Conservation (phyloP, 37 sponge, comb jelly and placozoan genomes). For the Chondrosia reniformis region DNA sequence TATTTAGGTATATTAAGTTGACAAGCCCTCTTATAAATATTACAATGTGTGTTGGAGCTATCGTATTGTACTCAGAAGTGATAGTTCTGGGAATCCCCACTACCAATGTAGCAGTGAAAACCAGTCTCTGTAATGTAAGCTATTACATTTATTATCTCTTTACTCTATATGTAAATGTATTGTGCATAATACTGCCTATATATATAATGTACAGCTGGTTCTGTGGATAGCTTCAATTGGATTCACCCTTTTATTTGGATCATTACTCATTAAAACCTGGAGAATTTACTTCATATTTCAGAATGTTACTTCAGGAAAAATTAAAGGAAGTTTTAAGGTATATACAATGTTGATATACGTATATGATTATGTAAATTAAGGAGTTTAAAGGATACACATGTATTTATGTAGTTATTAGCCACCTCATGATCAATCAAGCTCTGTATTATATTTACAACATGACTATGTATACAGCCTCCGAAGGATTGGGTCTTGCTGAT, state of each 20-base stretch:
- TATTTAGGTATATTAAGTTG: background rate
- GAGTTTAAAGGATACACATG: too few species aligned
- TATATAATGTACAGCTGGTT: background rate
- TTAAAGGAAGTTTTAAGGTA: too few species aligned
- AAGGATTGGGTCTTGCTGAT: background rate
- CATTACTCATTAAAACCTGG: background rate
- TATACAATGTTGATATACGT: too few species aligned
- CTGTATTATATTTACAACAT: too few species aligned
- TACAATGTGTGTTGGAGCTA: background rate
- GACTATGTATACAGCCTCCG: constrained; percentile 1
- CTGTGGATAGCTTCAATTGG: background rate
- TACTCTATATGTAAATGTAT: too few species aligned
- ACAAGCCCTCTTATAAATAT: background rate
- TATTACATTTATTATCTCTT: too few species aligned
- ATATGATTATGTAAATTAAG: too few species aligned
- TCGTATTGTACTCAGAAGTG: background rate
- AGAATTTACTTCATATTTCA: background rate
- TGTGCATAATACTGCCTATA: too few species aligned
- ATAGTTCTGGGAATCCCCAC: background rate
- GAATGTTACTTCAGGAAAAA: background rate
- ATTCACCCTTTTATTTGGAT: background rate
- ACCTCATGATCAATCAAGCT: too few species aligned
- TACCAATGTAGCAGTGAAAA: background rate
- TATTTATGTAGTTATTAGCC: too few species aligned
- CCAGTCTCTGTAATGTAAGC: background rate